Conservation (phyloP, 2,797 vertebrate genomes). For the Dromococcyx pavoninus region DNA sequence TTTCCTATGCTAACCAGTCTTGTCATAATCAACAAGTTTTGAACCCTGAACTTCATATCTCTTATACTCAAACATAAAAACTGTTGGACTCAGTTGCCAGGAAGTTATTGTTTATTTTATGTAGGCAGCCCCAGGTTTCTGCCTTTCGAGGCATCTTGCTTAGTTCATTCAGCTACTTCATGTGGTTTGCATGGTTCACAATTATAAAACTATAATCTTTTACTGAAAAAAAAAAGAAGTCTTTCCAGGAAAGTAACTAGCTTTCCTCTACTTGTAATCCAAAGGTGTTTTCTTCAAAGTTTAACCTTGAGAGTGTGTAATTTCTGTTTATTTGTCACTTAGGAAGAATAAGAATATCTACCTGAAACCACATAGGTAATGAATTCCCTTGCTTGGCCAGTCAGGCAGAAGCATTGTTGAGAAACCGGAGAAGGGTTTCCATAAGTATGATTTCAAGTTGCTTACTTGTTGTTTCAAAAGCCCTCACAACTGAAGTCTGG, state of each 20-base stretch:
- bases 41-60: neutral
- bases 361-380: neutral
- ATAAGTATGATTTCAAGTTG: neutral
- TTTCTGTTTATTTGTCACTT: neutral
- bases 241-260: neutral
- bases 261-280: neutral
- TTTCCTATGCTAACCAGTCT: neutral
- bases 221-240: neutral
- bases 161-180: neutral
- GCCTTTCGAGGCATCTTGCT: neutral
- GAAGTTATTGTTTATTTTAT: neutral
- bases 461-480: neutral
- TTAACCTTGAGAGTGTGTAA: neutral
- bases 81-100: neutral
- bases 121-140: neutral
- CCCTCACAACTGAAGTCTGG: neutral
- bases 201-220: neutral
- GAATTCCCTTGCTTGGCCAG: neutral
- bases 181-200: neutral
- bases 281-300: neutral
- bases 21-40: neutral
- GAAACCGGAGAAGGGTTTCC: neutral
- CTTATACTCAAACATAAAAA: neutral
- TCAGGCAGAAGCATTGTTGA: neutral
- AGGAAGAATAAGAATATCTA: neutral